Percentiles rank a stretch among this genome's conserved stretches.
Evolutionary conservation across 2,113 vertebrate genomes (phyloP).

Genomic region (Lepus timidus): DNA sequence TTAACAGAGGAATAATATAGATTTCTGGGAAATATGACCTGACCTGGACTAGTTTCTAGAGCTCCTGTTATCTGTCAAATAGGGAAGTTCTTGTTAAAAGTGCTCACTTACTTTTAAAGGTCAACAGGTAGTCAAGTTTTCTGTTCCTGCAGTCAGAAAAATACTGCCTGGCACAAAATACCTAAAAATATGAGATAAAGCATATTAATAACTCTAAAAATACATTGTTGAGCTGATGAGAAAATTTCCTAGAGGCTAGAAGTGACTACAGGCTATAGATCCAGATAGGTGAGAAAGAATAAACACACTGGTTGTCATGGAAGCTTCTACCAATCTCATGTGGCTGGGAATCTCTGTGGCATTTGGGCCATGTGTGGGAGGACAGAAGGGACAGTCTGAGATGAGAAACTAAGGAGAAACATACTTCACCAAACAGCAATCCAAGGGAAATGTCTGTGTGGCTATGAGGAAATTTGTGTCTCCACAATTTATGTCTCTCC

Average conservation of each 20-base stretch:
- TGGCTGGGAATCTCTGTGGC: neutral
- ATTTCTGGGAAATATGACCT: neutral
- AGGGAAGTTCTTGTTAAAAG: neutral
- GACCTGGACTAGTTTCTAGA: neutral
- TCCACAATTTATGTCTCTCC: neutral
- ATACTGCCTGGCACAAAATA: neutral
- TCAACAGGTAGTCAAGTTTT: neutral
- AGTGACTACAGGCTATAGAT: neutral
- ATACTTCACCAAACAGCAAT: neutral
- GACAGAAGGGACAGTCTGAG: neutral
- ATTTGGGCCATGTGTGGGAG: neutral
- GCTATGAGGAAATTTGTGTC: neutral
- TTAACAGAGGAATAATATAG: neutral
- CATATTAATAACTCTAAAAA: neutral
- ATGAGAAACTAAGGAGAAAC: neutral
- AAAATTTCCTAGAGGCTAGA: neutral
- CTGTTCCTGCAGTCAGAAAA: conserved; percentile 3
- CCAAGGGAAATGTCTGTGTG: neutral
- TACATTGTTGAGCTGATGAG: neutral
- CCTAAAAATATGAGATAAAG: conserved; percentile 13
- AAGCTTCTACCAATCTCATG: neutral
- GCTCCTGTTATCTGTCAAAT: neutral
- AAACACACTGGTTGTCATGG: neutral
- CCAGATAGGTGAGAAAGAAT: neutral
- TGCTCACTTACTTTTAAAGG: neutral